Percentiles rank a stretch among this genome's conserved stretches.
Evolutionary conservation across 2,113 vertebrate genomes (phyloP).

Genomic region (Petromus typicus): DNA sequence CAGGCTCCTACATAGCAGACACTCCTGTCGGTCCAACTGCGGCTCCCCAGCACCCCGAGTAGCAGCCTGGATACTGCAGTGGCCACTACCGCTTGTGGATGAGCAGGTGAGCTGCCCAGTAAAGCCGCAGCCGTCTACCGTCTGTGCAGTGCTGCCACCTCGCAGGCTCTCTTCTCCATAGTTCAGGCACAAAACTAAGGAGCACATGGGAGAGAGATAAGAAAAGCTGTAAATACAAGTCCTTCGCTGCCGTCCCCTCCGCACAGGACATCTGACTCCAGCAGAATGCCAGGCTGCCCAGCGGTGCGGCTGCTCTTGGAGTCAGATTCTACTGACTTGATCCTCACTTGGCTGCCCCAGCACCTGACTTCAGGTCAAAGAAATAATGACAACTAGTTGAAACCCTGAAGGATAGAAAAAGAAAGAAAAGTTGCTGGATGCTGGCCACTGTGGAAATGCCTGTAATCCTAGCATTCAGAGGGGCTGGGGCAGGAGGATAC

Average conservation of each 20-base stretch:
- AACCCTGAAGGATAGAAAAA: not conserved
- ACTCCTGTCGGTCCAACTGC: not conserved
- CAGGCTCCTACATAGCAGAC: not conserved
- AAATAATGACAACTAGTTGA: not conserved
- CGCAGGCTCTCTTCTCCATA: not conserved
- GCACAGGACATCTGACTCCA: not conserved
- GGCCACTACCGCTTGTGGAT: not conserved
- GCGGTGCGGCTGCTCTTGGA: not conserved
- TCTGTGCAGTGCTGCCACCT: not conserved
- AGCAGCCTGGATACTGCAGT: not conserved
- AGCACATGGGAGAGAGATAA: not conserved
- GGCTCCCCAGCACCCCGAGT: not conserved
- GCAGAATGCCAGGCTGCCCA: not conserved
- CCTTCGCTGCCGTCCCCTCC: not conserved
- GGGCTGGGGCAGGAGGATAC: not conserved
- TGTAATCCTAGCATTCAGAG: not conserved
- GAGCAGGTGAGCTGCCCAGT: accelerated
- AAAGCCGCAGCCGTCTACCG: accelerated
- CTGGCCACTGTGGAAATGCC: not conserved
- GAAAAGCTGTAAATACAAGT: not conserved
- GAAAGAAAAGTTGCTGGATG: not conserved
- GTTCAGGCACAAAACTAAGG: not conserved
- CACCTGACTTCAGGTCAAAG: not conserved
- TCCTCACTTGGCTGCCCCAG: not conserved
- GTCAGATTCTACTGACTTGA: not conserved